phyloP scores from a whole-genome alignment of 2,888 invertebrate genomes.

The Pammene aurita region DNA sequence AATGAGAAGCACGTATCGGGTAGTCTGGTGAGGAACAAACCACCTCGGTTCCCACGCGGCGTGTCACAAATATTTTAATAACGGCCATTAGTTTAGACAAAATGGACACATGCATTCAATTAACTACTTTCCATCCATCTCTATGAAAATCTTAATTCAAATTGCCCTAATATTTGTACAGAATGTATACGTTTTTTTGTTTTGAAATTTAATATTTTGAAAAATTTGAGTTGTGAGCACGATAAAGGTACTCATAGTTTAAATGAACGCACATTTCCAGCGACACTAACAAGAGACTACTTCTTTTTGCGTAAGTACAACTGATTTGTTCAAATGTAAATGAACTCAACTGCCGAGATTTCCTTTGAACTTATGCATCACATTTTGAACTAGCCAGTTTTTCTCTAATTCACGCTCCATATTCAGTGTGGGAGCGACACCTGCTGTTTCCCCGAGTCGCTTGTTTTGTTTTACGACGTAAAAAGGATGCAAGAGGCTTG shows the following conservation, averaged over 20 bases:
- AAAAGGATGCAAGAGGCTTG: slow-evolving; percentile 10
- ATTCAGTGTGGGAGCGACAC: slow-evolving; percentile 6
- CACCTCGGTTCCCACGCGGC: slow-evolving; percentile 30
- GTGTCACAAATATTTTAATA: slow-evolving; percentile 39
- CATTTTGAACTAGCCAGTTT: slow-evolving; percentile 13
- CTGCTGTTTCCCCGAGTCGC: slow-evolving; percentile 10
- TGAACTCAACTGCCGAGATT: neutral
- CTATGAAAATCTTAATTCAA: slow-evolving; percentile 1
- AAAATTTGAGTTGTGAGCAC: no score
- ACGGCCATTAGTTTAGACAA: slow-evolving; percentile 27
- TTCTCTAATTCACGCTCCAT: slow-evolving; percentile 7
- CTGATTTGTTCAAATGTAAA: neutral
- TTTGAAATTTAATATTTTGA: no score
- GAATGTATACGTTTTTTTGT: no score
- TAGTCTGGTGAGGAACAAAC: slow-evolving; percentile 18
- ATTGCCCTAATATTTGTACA: neutral
- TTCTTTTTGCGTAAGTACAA: no score
- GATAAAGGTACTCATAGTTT: no score
- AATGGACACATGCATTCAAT: slow-evolving; percentile 10
- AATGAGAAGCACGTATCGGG: slow-evolving; percentile 17
- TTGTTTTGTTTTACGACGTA: neutral
- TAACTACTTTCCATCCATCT: slow-evolving; percentile 4
- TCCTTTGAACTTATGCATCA: slow-evolving; percentile 4
- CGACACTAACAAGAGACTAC: no score
- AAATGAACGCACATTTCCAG: no score